These are phyloP conservation scores for Halichoerus grypus DNA, from an alignment of 2,113 vertebrate species.

Conservation along the genomic window DNA sequence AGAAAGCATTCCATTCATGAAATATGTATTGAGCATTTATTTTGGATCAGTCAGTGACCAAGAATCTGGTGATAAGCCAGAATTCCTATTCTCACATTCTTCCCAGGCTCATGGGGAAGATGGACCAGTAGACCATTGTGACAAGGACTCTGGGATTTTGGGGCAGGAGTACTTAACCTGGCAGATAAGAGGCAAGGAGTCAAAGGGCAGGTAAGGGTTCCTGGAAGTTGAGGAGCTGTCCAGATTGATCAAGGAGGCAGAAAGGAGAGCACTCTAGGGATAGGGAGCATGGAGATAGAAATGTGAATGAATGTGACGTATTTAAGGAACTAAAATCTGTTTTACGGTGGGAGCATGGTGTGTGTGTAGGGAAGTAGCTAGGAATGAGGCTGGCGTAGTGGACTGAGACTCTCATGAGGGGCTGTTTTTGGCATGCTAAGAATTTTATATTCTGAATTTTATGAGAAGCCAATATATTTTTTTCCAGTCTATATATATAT, in stretches of 20 bases:
- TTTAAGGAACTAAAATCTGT: not conserved
- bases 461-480: not conserved
- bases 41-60: not conserved
- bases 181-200: not conserved
- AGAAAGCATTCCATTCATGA: not conserved
- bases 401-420: not conserved
- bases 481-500: not conserved
- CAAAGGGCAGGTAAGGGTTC: not conserved
- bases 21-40: not conserved
- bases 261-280: not conserved
- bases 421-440: not conserved
- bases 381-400: not conserved
- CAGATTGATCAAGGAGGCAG: not conserved
- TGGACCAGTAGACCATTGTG: not conserved
- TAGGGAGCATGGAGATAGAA: not conserved
- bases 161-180: not conserved
- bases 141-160: not conserved
- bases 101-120: not conserved
- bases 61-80: not conserved
- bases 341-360: not conserved
- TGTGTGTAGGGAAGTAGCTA: not conserved
- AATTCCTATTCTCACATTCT: not conserved
- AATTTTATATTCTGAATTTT: conserved; percentile 10
- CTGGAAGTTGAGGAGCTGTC: not conserved
- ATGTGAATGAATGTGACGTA: not conserved